phyloP scores from a whole-genome alignment of 2,888 invertebrate genomes.

The Molanna angustata region DNA sequence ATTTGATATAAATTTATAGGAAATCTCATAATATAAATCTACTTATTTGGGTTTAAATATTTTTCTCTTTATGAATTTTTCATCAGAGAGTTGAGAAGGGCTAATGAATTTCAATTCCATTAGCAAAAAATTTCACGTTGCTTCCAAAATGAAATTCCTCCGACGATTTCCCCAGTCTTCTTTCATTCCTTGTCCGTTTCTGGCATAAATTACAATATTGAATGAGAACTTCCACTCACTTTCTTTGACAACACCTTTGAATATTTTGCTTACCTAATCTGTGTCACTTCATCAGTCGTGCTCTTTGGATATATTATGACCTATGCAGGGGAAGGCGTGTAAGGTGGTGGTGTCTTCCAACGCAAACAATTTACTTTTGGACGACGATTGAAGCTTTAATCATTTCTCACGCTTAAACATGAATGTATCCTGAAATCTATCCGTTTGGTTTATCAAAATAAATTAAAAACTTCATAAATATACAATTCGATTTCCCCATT shows the following conservation, averaged over 20 bases:
- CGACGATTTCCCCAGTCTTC: constrained; percentile 3
- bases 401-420: no score
- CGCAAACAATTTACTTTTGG: no score
- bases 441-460: no score
- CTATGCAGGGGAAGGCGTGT: no score
- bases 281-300: constrained; percentile 9
- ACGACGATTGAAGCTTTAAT: no score
- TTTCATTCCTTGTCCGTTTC: background rate
- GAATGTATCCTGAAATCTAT: no score
- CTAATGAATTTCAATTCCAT: constrained; percentile 18
- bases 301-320: no score
- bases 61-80: background rate
- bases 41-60: background rate
- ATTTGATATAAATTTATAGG: no score
- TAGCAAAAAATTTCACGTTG: constrained; percentile 9
- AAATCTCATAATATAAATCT: background rate
- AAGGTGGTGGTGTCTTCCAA: no score
- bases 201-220: constrained; percentile 16
- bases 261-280: constrained; percentile 14
- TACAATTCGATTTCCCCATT: no score
- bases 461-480: no score
- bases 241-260: constrained; percentile 8
- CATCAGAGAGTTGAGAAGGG: background rate
- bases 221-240: constrained; percentile 10
- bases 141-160: constrained; percentile 2